Evolutionary conservation across 2,113 vertebrate species (phyloP), one percentile per base, ranked within the genome.

Genomic region (Menidia beryllina): DNA sequence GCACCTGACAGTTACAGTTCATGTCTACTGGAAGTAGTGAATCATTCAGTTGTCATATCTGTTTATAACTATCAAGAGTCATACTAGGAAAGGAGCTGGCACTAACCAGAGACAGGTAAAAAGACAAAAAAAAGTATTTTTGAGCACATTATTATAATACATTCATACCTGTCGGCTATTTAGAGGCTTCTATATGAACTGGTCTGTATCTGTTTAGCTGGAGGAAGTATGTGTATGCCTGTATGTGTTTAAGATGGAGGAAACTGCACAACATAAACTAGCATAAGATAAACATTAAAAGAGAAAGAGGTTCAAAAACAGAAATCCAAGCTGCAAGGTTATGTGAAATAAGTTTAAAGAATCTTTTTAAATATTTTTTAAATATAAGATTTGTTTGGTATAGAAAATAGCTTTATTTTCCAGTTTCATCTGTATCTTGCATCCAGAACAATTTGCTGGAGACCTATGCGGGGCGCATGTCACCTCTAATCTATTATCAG

Each of bases 191-290:
- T 24, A 5, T 24, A 47, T 72, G 72, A 72, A 41, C 15, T 66
- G 60, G 70, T 68, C 76, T 72, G 63, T 52, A 72, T 75, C 56
- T 54, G 47, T 59, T 25, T 68, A 53, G 53, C 49, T 23, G n/a
- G n/a, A n/a, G n/a, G n/a, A n/a, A n/a, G n/a, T n/a, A n/a, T n/a
- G n/a, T n/a, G n/a, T n/a, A n/a, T n/a, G n/a, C n/a, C n/a, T n/a
- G n/a, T n/a, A n/a, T n/a, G n/a, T n/a, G n/a, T n/a, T n/a, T n/a
- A n/a, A 30, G 47, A 17, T 27, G 39, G 49, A 71, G 55, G 51
- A 75, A 74, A 71, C 23, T 78, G 61, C 45, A 67, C 61, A 39
- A 19, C 38, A 23, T 25, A 7, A 69, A 12, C 21, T n/a, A 45
- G 54, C 7, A 24, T 20, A 30, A 68, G 47, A 4, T 30, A 21